phyloP scores from a whole-genome alignment of 1,140 invertebrate species.

The Antheraea pernyi region DNA sequence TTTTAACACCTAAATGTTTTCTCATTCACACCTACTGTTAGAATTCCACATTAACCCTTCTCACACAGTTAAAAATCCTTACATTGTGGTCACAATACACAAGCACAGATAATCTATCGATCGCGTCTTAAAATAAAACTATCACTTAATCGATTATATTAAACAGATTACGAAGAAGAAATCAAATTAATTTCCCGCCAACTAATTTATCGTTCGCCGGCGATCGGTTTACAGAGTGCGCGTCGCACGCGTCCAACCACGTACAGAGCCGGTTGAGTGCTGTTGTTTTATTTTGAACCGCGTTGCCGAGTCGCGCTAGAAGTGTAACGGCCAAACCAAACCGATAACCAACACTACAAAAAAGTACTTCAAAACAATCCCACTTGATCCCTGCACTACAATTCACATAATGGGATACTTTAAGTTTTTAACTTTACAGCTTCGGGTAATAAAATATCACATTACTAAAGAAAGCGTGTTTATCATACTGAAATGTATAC shows the following conservation, averaged over 20 bases:
- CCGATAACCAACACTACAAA: slow-evolving; percentile 27
- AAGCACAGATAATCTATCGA: background rate
- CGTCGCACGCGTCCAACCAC: slow-evolving; percentile 50
- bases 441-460: background rate
- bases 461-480: background rate
- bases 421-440: background rate
- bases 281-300: slow-evolving; percentile 69
- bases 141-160: background rate
- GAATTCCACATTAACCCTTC: slow-evolving; percentile 22
- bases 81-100: slow-evolving; percentile 4
- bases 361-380: slow-evolving; percentile 24
- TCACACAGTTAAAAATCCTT: slow-evolving; percentile 18
- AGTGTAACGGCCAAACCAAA: slow-evolving; percentile 24
- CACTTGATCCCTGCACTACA: slow-evolving; percentile 7
- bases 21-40: slow-evolving; percentile 21
- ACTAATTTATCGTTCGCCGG: slow-evolving; percentile 27
- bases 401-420: slow-evolving; percentile 11
- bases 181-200: slow-evolving; percentile 33
- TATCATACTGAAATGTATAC: background rate
- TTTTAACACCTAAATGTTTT: slow-evolving; percentile 20
- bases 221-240: slow-evolving; percentile 15
- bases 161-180: background rate
- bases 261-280: slow-evolving; percentile 64
- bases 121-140: background rate
- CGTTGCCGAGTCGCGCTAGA: slow-evolving; percentile 26